Conservation (phyloP, 2,113 vertebrate species). For the Corvus hawaiiensis region DNA sequence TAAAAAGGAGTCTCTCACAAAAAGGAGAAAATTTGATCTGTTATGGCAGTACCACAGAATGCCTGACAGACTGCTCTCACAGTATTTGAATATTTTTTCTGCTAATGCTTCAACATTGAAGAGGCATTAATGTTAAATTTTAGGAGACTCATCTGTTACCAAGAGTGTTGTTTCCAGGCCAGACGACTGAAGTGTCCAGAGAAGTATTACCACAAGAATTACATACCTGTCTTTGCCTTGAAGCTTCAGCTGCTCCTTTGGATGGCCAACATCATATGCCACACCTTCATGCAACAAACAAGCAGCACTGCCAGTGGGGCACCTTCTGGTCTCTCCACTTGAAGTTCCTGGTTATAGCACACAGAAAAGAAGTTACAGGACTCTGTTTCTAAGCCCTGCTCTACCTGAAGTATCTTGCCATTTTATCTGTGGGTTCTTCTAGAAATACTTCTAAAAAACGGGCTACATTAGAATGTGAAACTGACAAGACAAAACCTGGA, state of each 20-base stretch:
- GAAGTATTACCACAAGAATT: not conserved
- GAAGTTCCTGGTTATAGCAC: not conserved
- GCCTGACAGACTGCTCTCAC: not conserved
- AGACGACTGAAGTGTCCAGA: not conserved
- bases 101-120: not conserved
- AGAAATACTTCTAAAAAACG: not conserved
- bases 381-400: not conserved
- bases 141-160: not conserved
- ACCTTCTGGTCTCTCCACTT: constrained; percentile 59
- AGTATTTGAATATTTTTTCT: not conserved
- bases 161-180: not conserved
- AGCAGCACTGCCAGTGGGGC: constrained; percentile 80
- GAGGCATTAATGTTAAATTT: not conserved
- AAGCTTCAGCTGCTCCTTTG: constrained; percentile 71
- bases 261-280: constrained; percentile 79
- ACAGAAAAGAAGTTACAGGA: not conserved
- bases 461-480: not conserved
- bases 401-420: not conserved
- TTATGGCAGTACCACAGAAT: not conserved
- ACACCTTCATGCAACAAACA: constrained; percentile 74
- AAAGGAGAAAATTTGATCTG: not conserved
- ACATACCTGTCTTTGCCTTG: constrained; percentile 79
- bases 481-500: not conserved
- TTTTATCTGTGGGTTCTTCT: not conserved
- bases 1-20: not conserved